Evolutionary conservation across 2,888 invertebrate genomes (phyloP), one percentile per base, ranked within the genome.

Genomic region (Chalcis sispes): DNA sequence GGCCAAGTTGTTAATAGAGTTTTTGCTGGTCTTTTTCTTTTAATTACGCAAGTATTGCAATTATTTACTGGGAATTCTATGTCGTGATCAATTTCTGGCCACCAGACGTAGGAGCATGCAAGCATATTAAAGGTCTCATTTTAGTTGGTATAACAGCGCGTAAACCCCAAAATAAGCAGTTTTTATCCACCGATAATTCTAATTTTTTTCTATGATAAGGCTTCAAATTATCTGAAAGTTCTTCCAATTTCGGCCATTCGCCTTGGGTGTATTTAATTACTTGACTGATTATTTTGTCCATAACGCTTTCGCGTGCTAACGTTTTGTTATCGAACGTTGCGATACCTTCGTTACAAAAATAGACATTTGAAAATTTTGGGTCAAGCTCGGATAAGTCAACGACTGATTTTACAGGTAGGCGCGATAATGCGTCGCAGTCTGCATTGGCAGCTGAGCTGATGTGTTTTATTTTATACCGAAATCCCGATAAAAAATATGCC

Each of bases 51-150:
- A 2, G 50, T 50, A 20, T 50, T 50, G 10, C 50, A 50, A 20
- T 18, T 50, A 20, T 50, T 50, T 50, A 20, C 50, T 3, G 20
- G 2, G 2, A 20, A 18, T 20, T 50, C 50, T 13, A 50, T 50
- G 1, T 18, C 50, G 4, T 2, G 1, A 20, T 50, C 50, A 5
- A 50, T 50, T 20, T 20, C 50, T 4, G 50, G 79, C 80, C 80
- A 80, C 59, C 69, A 81, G 2, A 80, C 78, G 42, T 79, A 79
- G 1, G 71, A 72, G n/a, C 80, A 52, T 8, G 80, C 79, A 13
- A 76, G 72, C 50, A 75, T 78, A 75, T 70, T n/a, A 23, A 15
- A 2, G 50, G 1, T 23, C 59, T 40, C 77, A 79, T 66, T 1
- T 10, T 29, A 3, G 46, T 54, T 20, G 79, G 78, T 2, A 79